Evolutionary conservation across 1,140 invertebrate species (phyloP).

Genomic region (Anthonomus grandis): DNA sequence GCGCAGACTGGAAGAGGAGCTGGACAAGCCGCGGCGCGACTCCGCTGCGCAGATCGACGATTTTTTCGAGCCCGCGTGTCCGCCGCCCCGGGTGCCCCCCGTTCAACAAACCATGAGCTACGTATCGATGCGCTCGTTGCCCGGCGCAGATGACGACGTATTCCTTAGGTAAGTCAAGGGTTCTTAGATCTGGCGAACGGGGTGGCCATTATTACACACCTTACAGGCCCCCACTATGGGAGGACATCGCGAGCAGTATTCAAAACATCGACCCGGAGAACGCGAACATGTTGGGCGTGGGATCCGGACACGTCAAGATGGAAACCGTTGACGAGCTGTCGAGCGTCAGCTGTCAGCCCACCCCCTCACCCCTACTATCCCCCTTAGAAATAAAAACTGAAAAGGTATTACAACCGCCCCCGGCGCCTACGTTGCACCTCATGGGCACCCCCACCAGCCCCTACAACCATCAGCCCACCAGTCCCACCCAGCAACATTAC

Average conservation of each 20-base stretch:
- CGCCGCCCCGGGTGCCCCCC: slow-evolving; percentile 9
- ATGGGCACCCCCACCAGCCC: slow-evolving; percentile 52
- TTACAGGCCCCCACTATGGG: slow-evolving; percentile 75
- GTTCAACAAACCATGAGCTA: slow-evolving; percentile 50
- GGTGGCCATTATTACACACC: neutral
- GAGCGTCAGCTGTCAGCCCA: slow-evolving; percentile 51
- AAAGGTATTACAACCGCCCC: slow-evolving; percentile 49
- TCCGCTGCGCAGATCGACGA: slow-evolving; percentile 65
- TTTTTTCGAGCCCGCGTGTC: slow-evolving; percentile 56
- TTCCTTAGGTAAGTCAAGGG: slow-evolving; percentile 54
- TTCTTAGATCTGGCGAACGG: neutral
- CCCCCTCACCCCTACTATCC: slow-evolving; percentile 65
- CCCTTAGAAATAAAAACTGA: slow-evolving; percentile 72
- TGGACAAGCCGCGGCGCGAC: slow-evolving; percentile 58
- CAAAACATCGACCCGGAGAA: slow-evolving; percentile 85
- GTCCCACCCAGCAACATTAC: slow-evolving; percentile 49
- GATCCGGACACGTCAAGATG: slow-evolving; percentile 66
- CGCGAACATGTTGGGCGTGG: slow-evolving; percentile 75
- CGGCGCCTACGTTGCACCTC: slow-evolving; percentile 54
- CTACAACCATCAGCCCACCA: slow-evolving; percentile 42
- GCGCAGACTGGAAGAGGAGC: slow-evolving; percentile 55
- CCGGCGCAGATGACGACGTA: slow-evolving; percentile 64
- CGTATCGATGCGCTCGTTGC: slow-evolving; percentile 52
- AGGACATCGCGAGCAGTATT: slow-evolving; percentile 84
- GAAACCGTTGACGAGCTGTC: slow-evolving; percentile 64